Percentiles rank a stretch among this genome's conserved stretches.
phyloP scores from a whole-genome alignment of 2,113 vertebrate genomes.

The Hipposideros armiger region DNA sequence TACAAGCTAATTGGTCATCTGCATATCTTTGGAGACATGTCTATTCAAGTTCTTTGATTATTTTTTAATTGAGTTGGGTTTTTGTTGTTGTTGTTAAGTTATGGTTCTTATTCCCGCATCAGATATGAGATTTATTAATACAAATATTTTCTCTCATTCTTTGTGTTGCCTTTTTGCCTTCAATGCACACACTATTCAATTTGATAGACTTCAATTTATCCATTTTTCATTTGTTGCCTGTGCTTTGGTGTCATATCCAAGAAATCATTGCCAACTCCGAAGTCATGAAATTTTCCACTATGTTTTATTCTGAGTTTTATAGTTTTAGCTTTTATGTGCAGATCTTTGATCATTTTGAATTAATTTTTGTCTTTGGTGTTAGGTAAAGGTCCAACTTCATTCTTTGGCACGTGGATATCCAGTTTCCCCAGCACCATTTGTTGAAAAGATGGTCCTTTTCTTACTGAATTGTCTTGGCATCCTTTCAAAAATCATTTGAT shows the following conservation, averaged over 20 bases:
- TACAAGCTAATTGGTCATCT: background rate
- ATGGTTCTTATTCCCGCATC: background rate
- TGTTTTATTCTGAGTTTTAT: background rate
- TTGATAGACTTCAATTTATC: background rate
- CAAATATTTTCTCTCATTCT: background rate
- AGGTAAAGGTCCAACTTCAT: background rate
- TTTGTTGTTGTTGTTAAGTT: background rate
- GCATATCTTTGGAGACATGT: background rate
- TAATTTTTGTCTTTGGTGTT: background rate
- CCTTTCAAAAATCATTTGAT: background rate
- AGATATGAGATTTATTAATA: background rate
- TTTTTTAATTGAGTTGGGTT: background rate
- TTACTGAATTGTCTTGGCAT: background rate
- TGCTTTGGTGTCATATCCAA: background rate
- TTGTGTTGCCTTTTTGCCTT: background rate
- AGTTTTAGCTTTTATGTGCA: background rate
- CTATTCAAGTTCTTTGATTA: background rate
- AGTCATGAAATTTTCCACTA: background rate
- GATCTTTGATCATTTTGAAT: background rate
- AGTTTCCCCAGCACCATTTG: background rate
- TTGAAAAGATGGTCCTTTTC: background rate
- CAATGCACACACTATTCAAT: background rate
- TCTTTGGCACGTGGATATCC: background rate
- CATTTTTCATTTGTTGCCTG: background rate
- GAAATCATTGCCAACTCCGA: background rate